Evolutionary conservation across 2,888 invertebrate genomes (phyloP).

Genomic region (Marasmarcha lunaedactyla): DNA sequence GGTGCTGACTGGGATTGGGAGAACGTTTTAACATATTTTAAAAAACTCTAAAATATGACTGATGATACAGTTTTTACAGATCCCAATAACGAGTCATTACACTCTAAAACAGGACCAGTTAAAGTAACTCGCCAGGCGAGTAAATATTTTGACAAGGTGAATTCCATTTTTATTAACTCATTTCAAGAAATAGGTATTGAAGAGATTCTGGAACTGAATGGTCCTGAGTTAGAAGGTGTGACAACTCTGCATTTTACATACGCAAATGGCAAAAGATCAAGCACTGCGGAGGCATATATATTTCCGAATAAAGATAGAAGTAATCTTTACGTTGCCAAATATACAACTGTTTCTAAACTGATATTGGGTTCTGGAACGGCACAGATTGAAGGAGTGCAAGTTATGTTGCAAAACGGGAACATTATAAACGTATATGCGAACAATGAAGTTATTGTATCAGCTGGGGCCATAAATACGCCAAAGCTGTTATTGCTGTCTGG

Average conservation of each 20-base stretch:
- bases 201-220: slow-evolving; percentile 29
- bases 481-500: slow-evolving; percentile 51
- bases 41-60: slow-evolving; percentile 27
- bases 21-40: slow-evolving; percentile 24
- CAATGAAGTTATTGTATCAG: no score
- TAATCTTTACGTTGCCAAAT: slow-evolving; percentile 41
- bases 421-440: slow-evolving; percentile 28
- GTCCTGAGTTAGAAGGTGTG: slow-evolving; percentile 25
- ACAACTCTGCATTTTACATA: slow-evolving; percentile 32
- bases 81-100: slow-evolving; percentile 20
- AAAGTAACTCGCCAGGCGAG: slow-evolving; percentile 26
- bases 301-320: slow-evolving; percentile 25
- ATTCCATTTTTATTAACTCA: slow-evolving; percentile 24
- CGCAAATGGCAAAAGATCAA: slow-evolving; percentile 38
- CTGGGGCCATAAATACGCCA: slow-evolving; percentile 42
- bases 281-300: slow-evolving; percentile 47
- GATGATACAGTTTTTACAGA: slow-evolving; percentile 20
- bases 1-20: slow-evolving; percentile 28
- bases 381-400: slow-evolving; percentile 35
- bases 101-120: slow-evolving; percentile 34
- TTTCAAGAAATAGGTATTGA: slow-evolving; percentile 33
- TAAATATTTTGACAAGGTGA: slow-evolving; percentile 20
- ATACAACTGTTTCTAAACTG: slow-evolving; percentile 35
- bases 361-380: slow-evolving; percentile 29
- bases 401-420: slow-evolving; percentile 23